Evolutionary conservation across 1,140 invertebrate species (phyloP), one percentile per base, ranked within the genome.

Genomic region (Leptestheria dahalacensis): DNA sequence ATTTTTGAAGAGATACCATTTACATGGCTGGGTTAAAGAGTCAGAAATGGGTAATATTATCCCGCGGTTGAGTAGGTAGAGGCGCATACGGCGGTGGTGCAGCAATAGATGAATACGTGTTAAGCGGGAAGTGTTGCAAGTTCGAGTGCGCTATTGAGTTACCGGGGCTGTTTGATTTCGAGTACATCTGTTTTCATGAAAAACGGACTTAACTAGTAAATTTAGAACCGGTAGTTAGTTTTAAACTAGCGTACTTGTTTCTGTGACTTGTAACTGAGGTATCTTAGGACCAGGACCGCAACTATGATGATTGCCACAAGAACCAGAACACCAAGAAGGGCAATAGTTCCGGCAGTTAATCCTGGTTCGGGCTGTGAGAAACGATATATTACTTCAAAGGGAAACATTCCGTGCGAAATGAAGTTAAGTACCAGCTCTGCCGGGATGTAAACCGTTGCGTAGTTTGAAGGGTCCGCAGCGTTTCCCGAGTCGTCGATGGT

Each of bases 391-490:
- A 41, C 6, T 9, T 15, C 6, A 41, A 9, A 41, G 33, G 6
- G 33, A 41, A 15, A 41, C 15, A 41, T 41, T 41, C 33, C 15
- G 33, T 6, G 15, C 6, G 6, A 41, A 41, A 41, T 6, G 6
- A 41, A 41, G 33, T 41, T 15, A 6, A 41, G 33, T 41, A 41
- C 33, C 33, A 41, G 33, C 33, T 41, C 15, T 9, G 33, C 33
- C 6, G 53, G 53, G 23, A 56, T 10, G 21, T 56, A 56, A 18
- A 41, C 53, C 21, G 23, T 24, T 15, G 26, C 53, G 26, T 33
- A 33, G 20, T 56, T 56, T 3, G 53, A 56, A 10, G 53, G 53
- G 23, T 56, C 53, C 11, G 53, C 53, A 3, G 12, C 53, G 15
- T 56, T 56, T 24, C 26, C 53, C 9, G 26, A 10, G 10, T 56